Base-by-base conservation (phyloP, 2,113 vertebrate genomes). In the Brevimyrus niger region DNA sequence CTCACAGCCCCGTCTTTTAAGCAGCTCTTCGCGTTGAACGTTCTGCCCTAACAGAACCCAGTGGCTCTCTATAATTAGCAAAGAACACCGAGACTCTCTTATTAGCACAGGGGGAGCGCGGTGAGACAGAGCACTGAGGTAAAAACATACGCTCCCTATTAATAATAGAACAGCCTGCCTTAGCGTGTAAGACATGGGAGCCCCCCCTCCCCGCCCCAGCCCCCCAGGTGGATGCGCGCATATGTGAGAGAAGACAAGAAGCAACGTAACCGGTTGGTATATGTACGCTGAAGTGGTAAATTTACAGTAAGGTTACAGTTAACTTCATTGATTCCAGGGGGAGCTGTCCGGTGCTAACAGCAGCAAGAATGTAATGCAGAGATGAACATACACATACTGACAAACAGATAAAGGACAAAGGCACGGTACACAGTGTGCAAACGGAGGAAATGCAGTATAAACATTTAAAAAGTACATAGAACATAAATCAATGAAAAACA, bases 31-130 rank as follows among this genome's bases (percentile, higher is more conserved):
- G 53, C 10, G 19, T 86, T 51, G 13, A 27, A 51, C 50, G 19
- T 55, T 51, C 27, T 19, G 50, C 85, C 50, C 55, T 53, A 87
- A 53, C 48, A 50, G 50, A 48, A 55, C 27, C 47, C 23, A 87
- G 85, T 31, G 48, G 47, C 85, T 53, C 13, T 87, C 85, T 87
- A 53, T 87, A 87, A 87, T 87, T 87, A 35, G 85, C 48, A 15
- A 31, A 87, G 50, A 86, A 86, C 84, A 50, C 21, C 0, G n/a
- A 50, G 84, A 51, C 5, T 31, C 48, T 87, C 50, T 53, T 51
- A 53, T 35, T 87, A 27, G 23, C 23, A 13, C n/a, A 8, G 27
- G n/a, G 85, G 27, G 48, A 38, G 85, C 2, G 31, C 13, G n/a
- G 85, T 87, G 35, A 19, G 38, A 48, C 6, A 19, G 31, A 11